Percentiles rank a stretch among this genome's conserved stretches.
Evolutionary conservation across 2,888 invertebrate genomes (phyloP).

Genomic region (Amorpha juglandis): DNA sequence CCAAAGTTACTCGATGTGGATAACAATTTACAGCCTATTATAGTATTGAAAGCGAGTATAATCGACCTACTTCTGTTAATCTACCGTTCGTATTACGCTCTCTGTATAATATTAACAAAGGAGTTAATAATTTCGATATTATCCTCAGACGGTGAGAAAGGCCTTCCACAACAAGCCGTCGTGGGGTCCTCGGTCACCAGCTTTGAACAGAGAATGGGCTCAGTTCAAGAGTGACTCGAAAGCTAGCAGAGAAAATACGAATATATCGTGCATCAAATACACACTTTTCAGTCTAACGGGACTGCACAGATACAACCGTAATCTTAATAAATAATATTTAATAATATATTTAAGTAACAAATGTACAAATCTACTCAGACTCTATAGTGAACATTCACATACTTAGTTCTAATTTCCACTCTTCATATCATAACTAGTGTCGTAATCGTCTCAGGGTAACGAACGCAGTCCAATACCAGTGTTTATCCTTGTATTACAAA

Average conservation of each 20-base stretch:
- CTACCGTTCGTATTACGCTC: background rate
- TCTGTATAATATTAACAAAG: slow-evolving; percentile 19
- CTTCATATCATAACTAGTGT: background rate
- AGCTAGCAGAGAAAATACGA: slow-evolving; percentile 49
- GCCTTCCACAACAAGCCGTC: slow-evolving; percentile 72
- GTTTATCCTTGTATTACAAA: too few species aligned
- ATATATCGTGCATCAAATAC: slow-evolving; percentile 48
- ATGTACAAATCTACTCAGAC: background rate
- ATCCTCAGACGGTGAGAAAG: slow-evolving; percentile 69
- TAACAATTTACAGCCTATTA: too few species aligned
- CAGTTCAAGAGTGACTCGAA: slow-evolving; percentile 78
- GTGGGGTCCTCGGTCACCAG: slow-evolving; percentile 86
- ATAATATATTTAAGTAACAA: background rate
- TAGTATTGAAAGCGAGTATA: too few species aligned
- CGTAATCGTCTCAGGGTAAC: background rate
- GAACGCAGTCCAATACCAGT: too few species aligned
- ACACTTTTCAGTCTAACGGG: slow-evolving; percentile 54
- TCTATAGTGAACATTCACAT: background rate
- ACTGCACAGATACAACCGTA: slow-evolving; percentile 32
- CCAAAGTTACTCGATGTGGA: too few species aligned
- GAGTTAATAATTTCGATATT: slow-evolving; percentile 17
- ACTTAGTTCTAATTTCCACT: background rate
- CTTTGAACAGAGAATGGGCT: slow-evolving; percentile 81
- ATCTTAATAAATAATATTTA: slow-evolving; percentile 5
- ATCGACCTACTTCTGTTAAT: too few species aligned